Conservation (phyloP, 2,113 vertebrate species). For the Suricata suricatta region DNA sequence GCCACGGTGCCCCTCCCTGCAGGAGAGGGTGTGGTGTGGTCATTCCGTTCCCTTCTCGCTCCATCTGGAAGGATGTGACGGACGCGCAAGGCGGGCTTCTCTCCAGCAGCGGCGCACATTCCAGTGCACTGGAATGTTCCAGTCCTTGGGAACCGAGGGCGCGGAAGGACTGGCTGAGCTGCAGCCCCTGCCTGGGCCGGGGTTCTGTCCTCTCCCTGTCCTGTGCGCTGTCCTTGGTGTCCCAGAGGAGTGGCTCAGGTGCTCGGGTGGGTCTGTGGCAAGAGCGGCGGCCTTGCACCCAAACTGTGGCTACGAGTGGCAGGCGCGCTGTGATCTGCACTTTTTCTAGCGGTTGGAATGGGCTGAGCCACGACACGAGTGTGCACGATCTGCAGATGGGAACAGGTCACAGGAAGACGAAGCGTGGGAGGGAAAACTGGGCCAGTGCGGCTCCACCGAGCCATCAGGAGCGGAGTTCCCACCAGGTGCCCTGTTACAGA, state of each 20-base stretch:
- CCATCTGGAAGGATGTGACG: rapidly evolving
- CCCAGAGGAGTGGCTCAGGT: rapidly evolving
- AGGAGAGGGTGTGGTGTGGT: background rate
- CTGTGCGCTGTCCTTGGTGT: too few relatives aligned
- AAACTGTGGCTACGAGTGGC: rapidly evolving
- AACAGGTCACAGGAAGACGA: background rate
- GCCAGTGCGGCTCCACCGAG: too few relatives aligned
- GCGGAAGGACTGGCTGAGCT: background rate
- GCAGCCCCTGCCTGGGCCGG: background rate
- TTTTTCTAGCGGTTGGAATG: background rate
- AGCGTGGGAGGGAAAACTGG: background rate
- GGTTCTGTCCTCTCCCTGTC: rapidly evolving
- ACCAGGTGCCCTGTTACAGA: rapidly evolving
- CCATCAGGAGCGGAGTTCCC: too few relatives aligned
- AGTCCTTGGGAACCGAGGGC: background rate
- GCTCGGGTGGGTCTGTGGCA: too few relatives aligned
- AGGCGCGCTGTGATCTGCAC: background rate
- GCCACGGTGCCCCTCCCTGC: rapidly evolving
- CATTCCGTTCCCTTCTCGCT: background rate
- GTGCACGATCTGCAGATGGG: background rate
- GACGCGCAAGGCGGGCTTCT: background rate
- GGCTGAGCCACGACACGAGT: background rate
- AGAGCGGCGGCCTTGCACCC: background rate
- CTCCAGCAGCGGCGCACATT: too few relatives aligned
- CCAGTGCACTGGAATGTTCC: too few relatives aligned